Evolutionary conservation across 2,888 invertebrate species (phyloP), one percentile per base, ranked within the genome.

Genomic region (Kuschelorhynchus macadamiae): DNA sequence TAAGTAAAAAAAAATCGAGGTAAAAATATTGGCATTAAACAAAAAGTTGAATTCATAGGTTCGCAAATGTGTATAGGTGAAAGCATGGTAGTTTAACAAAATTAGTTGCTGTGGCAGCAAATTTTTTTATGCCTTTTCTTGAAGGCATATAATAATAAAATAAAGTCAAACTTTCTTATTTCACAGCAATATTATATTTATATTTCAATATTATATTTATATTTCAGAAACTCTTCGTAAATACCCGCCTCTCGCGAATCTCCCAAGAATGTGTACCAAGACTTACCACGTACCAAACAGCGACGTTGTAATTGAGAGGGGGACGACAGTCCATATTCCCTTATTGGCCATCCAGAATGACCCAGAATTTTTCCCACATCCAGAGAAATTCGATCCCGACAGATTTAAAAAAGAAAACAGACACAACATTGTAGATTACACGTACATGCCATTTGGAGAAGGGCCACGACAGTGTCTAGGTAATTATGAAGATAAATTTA

Each of bases 351-450:
- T 79, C 17, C 79, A 79, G 53, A 76, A 74, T 42, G 82, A 84
- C 71, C 76, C 78, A 2, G 72, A 80, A 18, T 80, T 80, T 74
- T 85, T 76, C 64, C 80, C 82, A 0, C 77, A 84, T 44, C 84
- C 84, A 0, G 74, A 80, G 18, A 77, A 76, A 66, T 85, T 84
- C 68, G 79, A 83, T 70, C 85, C 84, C 0, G 83, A 84, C 52
- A 74, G 83, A 60, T 84, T 83, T 47, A 39, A 17, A 25, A 9
- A 16, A 11, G 60, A 66, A 39, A 66, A 62, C 21, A 62, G 46
- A 12, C 11, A 11, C 32, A 53, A 62, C 17, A 63, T 55, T 14
- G 39, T 39, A 9, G 53, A 52, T n/a, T 47, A 36, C 20, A 61
- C 55, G 9, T 67, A 59, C 14, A 16, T 67, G 30, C 61, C 67